Evolutionary conservation across 2,113 vertebrate species (phyloP), one percentile per base, ranked within the genome.

Genomic region (Calyptommatus sinebrachiatus): DNA sequence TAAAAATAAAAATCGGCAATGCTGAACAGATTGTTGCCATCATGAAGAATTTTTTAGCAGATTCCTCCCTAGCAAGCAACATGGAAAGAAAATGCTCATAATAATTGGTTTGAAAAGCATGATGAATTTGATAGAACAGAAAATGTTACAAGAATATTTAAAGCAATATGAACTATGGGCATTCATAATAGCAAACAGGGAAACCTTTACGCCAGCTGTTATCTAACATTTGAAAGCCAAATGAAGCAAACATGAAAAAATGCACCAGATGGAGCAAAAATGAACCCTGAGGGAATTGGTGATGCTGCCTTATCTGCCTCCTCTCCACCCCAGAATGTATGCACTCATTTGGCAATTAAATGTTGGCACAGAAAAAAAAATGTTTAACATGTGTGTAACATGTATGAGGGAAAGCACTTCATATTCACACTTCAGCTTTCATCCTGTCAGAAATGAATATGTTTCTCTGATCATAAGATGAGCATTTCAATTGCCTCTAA

Each of bases 141-240:
- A 87, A 86, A 87, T 86, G 85, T 78, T 73, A 84, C 45, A 86
- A 80, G 46, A 86, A 79, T 88, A 88, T 84, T 87, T 80, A 88
- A 87, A 90, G 79, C 16, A 9, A 1, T 75, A 83, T 78, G 80
- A 90, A 86, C 84, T 85, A 88, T 88, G 82, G 87, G 82, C 1
- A 0, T 80, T 80, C 73, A n/a, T 28, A 92, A 90, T 74, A 85
- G 16, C 77, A 93, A 93, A 91, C 80, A 91, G 29, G 79, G 91
- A 92, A 94, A 93, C 83, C 87, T 93, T 95, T 92, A 91, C 53
- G 90, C 81, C 91, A 94, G 89, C 92, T 94, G 93, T 92, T 94
- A 93, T 67, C 46, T 92, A 93, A 82, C 88, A 92, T 94, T 92
- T 94, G 82, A 92, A 94, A 94, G 87, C 66, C 85, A 94, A 93